Conservation (phyloP, 2,888 invertebrate species). For the Aplocera efformata region DNA sequence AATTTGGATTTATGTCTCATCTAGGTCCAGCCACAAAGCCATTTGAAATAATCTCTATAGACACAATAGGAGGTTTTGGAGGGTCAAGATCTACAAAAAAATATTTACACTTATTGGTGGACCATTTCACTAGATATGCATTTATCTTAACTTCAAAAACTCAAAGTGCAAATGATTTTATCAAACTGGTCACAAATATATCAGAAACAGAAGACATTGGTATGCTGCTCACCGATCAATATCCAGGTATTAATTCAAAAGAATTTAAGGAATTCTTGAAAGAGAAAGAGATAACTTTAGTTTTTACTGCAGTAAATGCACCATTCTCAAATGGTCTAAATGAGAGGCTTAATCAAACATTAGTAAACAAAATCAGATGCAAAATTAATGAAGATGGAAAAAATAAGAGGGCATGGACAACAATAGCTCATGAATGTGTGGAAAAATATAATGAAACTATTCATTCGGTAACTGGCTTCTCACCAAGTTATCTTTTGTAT, state of each 20-base stretch:
- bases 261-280: conserved; percentile 1
- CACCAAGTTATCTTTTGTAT: conserved; percentile 34
- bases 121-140: conserved; percentile 28
- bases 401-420: conserved; percentile 1
- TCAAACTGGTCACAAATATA: neutral
- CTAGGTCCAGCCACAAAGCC: conserved; percentile 27
- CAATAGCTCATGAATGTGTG: neutral
- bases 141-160: conserved; percentile 30
- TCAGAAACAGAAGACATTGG: neutral
- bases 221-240: neutral
- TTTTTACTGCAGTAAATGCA: conserved; percentile 2
- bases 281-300: neutral
- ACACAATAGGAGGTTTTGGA: conserved; percentile 31
- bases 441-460: conserved; percentile 8
- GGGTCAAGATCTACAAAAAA: conserved; percentile 31
- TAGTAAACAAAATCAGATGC: conserved; percentile 1
- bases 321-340: conserved; percentile 3
- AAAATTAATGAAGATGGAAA: conserved; percentile 1
- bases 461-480: conserved; percentile 36
- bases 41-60: conserved; percentile 29
- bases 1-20: conserved; percentile 31
- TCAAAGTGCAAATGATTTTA: conserved; percentile 26
- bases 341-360: conserved; percentile 3
- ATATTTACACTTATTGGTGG: conserved; percentile 31
- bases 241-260: conserved; percentile 3